These are phyloP conservation scores for Thinocorus orbignyianus DNA, from an alignment of 2,113 vertebrate species.

Conservation along the genomic window DNA sequence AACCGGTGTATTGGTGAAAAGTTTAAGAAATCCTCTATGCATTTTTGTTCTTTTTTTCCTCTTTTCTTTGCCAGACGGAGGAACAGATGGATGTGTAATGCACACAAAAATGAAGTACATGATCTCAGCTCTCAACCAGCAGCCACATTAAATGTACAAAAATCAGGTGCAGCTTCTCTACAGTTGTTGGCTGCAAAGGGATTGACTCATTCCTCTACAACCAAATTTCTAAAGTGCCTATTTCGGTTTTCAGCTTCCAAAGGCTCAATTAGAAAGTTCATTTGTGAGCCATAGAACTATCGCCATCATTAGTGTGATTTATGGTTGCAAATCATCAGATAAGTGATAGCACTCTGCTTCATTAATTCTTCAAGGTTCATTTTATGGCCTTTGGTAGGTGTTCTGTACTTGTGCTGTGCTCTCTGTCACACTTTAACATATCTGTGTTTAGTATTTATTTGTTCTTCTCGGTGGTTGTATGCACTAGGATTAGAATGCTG, in stretches of 20 bases:
- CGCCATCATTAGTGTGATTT: neutral
- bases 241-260: neutral
- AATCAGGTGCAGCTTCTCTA: neutral
- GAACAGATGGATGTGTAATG: slow-evolving; percentile 67
- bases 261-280: neutral
- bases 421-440: neutral
- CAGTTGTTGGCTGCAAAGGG: neutral
- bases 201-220: neutral
- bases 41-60: neutral
- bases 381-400: neutral
- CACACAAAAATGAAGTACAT: slow-evolving; percentile 44
- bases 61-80: slow-evolving; percentile 57
- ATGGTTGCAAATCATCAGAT: neutral
- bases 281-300: neutral
- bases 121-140: slow-evolving; percentile 24
- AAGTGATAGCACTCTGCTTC: neutral
- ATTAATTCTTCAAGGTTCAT: neutral
- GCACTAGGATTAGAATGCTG: neutral
- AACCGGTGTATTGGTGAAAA: slow-evolving; percentile 50
- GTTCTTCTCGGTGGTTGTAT: neutral
- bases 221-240: neutral
- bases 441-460: neutral
- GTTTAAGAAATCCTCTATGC: slow-evolving; percentile 5
- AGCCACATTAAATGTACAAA: neutral
- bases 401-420: neutral